These are phyloP conservation scores for Kryptolebias marmoratus DNA, from an alignment of 2,113 vertebrate species.

Conservation along the genomic window DNA sequence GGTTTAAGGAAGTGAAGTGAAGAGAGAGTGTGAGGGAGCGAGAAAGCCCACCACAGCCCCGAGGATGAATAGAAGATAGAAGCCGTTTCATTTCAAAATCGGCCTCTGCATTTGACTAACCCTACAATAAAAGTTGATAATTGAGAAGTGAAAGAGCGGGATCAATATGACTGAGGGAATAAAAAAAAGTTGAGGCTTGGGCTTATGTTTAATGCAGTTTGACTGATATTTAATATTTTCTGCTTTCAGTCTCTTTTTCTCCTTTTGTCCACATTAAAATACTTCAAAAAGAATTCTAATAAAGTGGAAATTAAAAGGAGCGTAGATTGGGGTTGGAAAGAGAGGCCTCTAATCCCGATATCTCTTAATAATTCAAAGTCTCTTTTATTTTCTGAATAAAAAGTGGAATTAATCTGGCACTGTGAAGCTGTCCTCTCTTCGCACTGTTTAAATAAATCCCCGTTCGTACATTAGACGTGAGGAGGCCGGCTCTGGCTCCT, in stretches of 20 bases:
- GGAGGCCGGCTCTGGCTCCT: slow-evolving; percentile 84
- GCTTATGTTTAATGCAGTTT: slow-evolving; percentile 98
- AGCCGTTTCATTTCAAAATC: slow-evolving; percentile 75
- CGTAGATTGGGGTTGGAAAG: slow-evolving; percentile 93
- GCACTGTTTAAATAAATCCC: slow-evolving; percentile 96
- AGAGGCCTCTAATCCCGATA: slow-evolving; percentile 99
- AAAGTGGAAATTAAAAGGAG: slow-evolving; percentile 99
- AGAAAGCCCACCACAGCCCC: slow-evolving; percentile 82
- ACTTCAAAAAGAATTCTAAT: slow-evolving; percentile 99
- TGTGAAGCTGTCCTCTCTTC: slow-evolving; percentile 97
- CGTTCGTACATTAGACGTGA: slow-evolving; percentile 86
- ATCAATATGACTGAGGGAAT: slow-evolving; percentile 77
- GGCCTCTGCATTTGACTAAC: slow-evolving; percentile 80
- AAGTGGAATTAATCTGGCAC: slow-evolving; percentile 97
- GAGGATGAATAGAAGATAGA: slow-evolving; percentile 77
- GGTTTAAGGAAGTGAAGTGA: slow-evolving; percentile 73
- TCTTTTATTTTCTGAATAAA: slow-evolving; percentile 99
- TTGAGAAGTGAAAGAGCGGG: slow-evolving; percentile 80
- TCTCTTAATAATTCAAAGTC: slow-evolving; percentile 99
- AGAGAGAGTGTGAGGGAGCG: slow-evolving; percentile 64
- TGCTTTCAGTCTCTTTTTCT: slow-evolving; percentile 96
- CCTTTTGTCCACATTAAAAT: slow-evolving; percentile 97
- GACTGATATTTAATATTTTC: slow-evolving; percentile 99
- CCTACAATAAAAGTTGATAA: slow-evolving; percentile 83
- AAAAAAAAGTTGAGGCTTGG: slow-evolving; percentile 69